Evolutionary conservation across 2,888 invertebrate species (phyloP), one percentile per base, ranked within the genome.

Genomic region (Omphaloscelis lunosa): DNA sequence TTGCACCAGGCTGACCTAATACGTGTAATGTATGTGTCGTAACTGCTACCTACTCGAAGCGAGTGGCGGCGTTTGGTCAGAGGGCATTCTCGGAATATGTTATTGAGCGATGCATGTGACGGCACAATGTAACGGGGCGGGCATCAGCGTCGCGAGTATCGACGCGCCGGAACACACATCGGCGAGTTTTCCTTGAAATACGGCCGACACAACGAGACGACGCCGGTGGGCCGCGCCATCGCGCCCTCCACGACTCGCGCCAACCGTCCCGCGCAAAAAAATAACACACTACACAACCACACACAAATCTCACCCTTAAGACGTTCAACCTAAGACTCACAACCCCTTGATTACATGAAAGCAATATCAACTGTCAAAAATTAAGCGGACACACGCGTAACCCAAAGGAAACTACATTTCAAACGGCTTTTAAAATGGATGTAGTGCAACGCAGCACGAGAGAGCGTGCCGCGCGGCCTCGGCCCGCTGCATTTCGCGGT

Each of bases 291-390:
- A 85, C 79, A 83, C 62, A 78, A 77, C 80, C 84, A 82, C 94
- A 94, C 83, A 91, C 93, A 85, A 95, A 94, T 93, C 89, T 95
- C 94, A 94, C 93, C 95, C 95, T 92, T 96, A 95, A 85, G 45
- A 72, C 75, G 4, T 82, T 63, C 29, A 4, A 15, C 79, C 86
- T 95, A 97, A 94, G 95, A 94, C 91, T 90, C 89, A 95, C 90
- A 93, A 93, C 95, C 86, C 94, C 91, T 91, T 95, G 93, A 84
- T 89, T 83, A 75, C 34, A 71, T 79, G 82, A 90, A 92, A 93
- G 93, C 89, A 95, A 96, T 97, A 95, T 95, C 96, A 97, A 97
- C 97, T 97, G 97, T 97, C 97, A 97, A 97, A 96, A 96, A 96
- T 96, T 95, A 96, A 95, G 95, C 93, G 93, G 93, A 94, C 93